Evolutionary conservation across 2,113 vertebrate genomes (phyloP), one percentile per base, ranked within the genome.

Genomic region (Cyprinodon brontotheroides): DNA sequence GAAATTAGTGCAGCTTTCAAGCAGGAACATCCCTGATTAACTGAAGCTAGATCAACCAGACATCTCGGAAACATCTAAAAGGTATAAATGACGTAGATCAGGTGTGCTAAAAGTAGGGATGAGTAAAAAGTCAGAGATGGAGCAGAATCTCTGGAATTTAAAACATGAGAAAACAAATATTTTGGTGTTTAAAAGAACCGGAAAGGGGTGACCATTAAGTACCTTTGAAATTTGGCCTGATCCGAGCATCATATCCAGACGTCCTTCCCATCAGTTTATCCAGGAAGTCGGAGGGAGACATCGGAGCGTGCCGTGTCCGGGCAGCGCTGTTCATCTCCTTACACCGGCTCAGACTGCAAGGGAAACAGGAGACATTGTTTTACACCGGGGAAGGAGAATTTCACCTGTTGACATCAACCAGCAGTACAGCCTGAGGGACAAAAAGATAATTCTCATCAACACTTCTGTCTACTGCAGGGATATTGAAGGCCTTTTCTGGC

Each of bases 221-320:
- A 98, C 98, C 97, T 98, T 99, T 99, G 83, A 99, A 99, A 86
- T 99, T 98, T 12, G 98, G 98, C 91, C 98, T 92, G 87, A 99
- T 99, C 90, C 98, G 96, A 68, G 98, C 98, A 60, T 99, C 98
- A 0, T 99, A 99, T 41, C 98, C 98, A 0, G 98, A 99, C 66
- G 97, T 99, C 79, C 95, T 94, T 3, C 98, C 98, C 98, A 99
- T 99, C 78, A 99, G 92, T 82, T 99, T 99, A 89, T 99, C 98
- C 92, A 99, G 92, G 78, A 99, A 99, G 87, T 99, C 97, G 0
- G 98, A 99, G 1, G 98, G 97, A 0, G 98, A 99, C 96, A 98
- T 98, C 1, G 96, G 96, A 53, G 91, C 87, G 90, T 92, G 92
- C 2, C 86, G 86, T 8, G 94, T 93, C 68, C 95, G 95, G 60